Conservation (phyloP, 2,797 vertebrate species). For the Sebastes melanostomus region DNA sequence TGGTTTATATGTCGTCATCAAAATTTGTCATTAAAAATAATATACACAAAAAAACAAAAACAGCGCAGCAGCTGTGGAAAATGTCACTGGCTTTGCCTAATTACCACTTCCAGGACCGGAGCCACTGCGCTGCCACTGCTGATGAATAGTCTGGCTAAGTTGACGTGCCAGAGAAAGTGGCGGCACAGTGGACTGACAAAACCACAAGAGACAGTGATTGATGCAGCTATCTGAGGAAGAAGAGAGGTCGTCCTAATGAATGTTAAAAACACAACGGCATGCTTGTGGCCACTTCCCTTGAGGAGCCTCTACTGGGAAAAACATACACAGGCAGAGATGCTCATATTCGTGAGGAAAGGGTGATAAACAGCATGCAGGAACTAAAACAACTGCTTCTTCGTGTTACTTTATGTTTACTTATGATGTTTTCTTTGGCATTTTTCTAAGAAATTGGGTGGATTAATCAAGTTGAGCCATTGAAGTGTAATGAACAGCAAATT, state of each 20-base stretch:
- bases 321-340: not conserved
- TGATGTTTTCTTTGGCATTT: not conserved
- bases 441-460: not conserved
- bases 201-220: slow-evolving; percentile 36
- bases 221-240: slow-evolving; percentile 22
- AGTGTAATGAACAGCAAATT: not conserved
- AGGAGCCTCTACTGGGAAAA: not conserved
- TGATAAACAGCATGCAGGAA: not conserved
- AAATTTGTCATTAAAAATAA: too few relatives aligned
- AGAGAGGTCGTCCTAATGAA: not conserved
- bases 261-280: not conserved
- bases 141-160: slow-evolving; percentile 28
- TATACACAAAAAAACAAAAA: not conserved
- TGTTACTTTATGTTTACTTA: not conserved
- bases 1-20: too few relatives aligned
- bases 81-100: slow-evolving; percentile 37
- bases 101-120: slow-evolving; percentile 39
- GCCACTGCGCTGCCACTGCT: slow-evolving; percentile 19
- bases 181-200: slow-evolving; percentile 27
- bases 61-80: slow-evolving; percentile 37
- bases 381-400: not conserved
- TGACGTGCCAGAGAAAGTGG: slow-evolving; percentile 26
- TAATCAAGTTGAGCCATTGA: not conserved
- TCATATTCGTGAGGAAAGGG: not conserved
- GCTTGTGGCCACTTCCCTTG: not conserved